These are phyloP conservation scores for Ellobium chinense DNA, from an alignment of 2,888 invertebrate genomes.

Conservation along the genomic window DNA sequence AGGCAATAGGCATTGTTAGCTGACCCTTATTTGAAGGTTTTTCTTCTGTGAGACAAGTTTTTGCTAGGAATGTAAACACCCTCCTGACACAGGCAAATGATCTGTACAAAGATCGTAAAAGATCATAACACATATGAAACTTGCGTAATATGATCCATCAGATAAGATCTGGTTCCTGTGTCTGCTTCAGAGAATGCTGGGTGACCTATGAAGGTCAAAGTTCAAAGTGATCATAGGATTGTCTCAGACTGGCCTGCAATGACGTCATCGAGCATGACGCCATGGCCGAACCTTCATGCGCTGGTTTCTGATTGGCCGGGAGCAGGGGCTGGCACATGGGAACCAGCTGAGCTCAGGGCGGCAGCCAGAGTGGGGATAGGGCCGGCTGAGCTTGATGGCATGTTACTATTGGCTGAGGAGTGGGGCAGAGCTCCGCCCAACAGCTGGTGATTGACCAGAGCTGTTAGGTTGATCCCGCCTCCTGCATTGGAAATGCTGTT, in stretches of 20 bases:
- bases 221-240: constrained; percentile 42
- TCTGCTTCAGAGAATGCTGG: background rate
- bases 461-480: constrained; percentile 22
- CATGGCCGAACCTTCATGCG: constrained; percentile 50
- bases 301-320: constrained; percentile 45
- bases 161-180: background rate
- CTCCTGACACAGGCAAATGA: no score
- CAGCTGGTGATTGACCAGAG: constrained; percentile 31
- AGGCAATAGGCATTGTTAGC: no score
- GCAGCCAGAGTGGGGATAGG: constrained; percentile 1
- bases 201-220: no score
- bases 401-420: constrained; percentile 9
- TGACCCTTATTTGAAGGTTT: no score
- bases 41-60: no score
- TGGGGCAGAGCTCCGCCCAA: constrained; percentile 15
- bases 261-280: constrained; percentile 44
- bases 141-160: background rate
- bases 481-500: constrained; percentile 5
- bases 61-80: no score
- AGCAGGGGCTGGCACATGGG: constrained; percentile 40
- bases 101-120: no score
- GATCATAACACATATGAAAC: no score
- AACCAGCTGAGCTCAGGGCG: constrained; percentile 5
- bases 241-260: constrained; percentile 49
- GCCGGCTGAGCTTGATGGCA: constrained; percentile 19